These are phyloP conservation scores for Macrotrachela quadricornifera DNA, from an alignment of 1,140 invertebrate genomes.

Conservation along the genomic window DNA sequence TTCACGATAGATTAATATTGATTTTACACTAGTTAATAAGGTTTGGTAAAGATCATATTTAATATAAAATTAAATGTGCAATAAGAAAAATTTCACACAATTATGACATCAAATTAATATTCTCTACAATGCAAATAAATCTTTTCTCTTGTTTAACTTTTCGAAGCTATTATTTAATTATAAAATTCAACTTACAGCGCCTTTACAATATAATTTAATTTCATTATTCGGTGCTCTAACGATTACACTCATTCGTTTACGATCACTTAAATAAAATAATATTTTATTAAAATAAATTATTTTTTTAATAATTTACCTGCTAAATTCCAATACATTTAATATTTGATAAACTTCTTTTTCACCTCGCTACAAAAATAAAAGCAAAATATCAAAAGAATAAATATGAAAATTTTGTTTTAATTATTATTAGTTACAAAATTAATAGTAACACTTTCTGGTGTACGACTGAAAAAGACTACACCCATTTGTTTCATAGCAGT, in stretches of 20 bases:
- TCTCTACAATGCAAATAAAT: neutral
- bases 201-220: conserved; percentile 68
- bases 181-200: conserved; percentile 48
- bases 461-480: conserved; percentile 63
- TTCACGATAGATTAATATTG: too few relatives aligned
- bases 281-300: neutral
- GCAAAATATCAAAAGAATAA: conserved; percentile 8
- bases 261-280: conserved; percentile 34
- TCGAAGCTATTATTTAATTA: neutral
- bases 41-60: too few relatives aligned
- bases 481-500: conserved; percentile 65
- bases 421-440: conserved; percentile 37
- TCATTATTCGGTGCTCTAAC: conserved; percentile 41
- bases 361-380: conserved; percentile 27
- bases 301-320: conserved; percentile 25
- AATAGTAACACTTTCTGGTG: conserved; percentile 24
- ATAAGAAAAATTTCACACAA: too few relatives aligned
- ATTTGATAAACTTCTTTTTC: conserved; percentile 54
- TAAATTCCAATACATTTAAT: conserved; percentile 92
- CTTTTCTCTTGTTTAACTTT: neutral
- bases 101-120: too few relatives aligned
- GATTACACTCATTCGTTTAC: conserved; percentile 83
- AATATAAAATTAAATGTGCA: too few relatives aligned
- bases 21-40: too few relatives aligned
- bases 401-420: too few relatives aligned